These are phyloP conservation scores for Rhaphigaster nebulosa DNA, from an alignment of 2,888 invertebrate species.

Conservation along the genomic window DNA sequence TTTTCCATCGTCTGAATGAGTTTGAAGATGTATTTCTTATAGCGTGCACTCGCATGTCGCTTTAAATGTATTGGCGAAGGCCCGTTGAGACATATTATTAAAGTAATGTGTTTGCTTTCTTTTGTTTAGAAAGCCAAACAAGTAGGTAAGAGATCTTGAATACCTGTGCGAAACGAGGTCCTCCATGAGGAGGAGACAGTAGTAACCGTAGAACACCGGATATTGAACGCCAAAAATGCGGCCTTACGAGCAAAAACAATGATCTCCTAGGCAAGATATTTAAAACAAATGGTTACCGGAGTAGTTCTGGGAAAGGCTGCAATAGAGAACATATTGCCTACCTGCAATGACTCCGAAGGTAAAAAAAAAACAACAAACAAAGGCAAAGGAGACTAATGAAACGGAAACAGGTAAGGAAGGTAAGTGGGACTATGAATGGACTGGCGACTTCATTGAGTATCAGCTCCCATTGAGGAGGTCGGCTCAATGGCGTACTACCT, in stretches of 20 bases:
- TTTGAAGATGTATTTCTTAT: too few species aligned
- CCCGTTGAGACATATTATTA: background rate
- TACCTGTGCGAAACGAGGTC: background rate
- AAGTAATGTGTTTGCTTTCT: background rate
- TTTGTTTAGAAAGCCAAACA: background rate
- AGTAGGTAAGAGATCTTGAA: background rate
- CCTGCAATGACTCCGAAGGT: constrained; percentile 14
- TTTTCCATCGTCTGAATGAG: too few species aligned
- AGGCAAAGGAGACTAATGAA: constrained; percentile 32
- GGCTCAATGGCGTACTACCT: background rate
- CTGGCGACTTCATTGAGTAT: constrained; percentile 28
- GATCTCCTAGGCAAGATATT: background rate
- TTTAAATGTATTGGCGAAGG: too few species aligned
- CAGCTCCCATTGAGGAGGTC: background rate
- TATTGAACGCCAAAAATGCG: background rate
- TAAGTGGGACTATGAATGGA: constrained; percentile 40
- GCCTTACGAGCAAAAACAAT: background rate
- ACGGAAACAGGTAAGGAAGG: constrained; percentile 36
- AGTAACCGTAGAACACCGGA: background rate
- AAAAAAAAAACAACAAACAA: background rate
- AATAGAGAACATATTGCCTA: constrained; percentile 19
- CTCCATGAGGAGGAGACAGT: background rate
- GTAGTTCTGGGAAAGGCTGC: background rate
- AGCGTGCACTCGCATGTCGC: too few species aligned
- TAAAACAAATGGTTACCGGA: constrained; percentile 1